Conservation (phyloP, 2,888 invertebrate species). For the Thereva nobilitata region DNA sequence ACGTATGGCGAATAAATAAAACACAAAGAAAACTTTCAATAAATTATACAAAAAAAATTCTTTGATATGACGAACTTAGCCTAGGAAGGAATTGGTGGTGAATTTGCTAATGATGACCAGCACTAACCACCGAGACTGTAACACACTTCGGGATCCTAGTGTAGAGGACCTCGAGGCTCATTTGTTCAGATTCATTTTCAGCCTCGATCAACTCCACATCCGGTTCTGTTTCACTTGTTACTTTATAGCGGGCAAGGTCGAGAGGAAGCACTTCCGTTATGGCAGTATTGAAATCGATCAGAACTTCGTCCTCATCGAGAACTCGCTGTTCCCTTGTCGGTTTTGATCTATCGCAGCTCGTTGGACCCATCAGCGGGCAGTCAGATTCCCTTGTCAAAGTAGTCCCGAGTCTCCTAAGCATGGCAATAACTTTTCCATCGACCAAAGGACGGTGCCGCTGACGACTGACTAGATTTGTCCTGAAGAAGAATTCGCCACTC, state of each 20-base stretch:
- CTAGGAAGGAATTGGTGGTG: conserved; percentile 1
- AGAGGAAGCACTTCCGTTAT: conserved; percentile 54
- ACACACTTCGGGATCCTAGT: conserved; percentile 31
- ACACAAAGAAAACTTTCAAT: conserved; percentile 11
- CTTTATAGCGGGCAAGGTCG: conserved; percentile 16
- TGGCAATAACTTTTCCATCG: conserved; percentile 55
- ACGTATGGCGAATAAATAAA: conserved; percentile 28
- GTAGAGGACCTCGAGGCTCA: conserved; percentile 28
- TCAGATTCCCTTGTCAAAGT: conserved; percentile 50
- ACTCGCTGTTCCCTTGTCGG: conserved; percentile 1
- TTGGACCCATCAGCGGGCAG: conserved; percentile 3
- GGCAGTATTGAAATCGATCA: conserved; percentile 55
- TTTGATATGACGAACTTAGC: conserved; percentile 34
- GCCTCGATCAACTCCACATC: conserved; percentile 7
- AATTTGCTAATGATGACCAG: conserved; percentile 17
- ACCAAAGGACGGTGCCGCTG: conserved; percentile 47
- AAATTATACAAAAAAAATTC: conserved; percentile 32
- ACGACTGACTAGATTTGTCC: conserved; percentile 32
- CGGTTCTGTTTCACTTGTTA: conserved; percentile 9
- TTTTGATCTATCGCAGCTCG: background rate
- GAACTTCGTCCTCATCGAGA: conserved; percentile 51
- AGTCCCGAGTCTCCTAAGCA: conserved; percentile 55
- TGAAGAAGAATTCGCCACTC: conserved; percentile 20
- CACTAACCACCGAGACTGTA: conserved; percentile 26
- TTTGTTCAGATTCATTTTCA: conserved; percentile 1